Evolutionary conservation across 2,888 invertebrate genomes (phyloP).

Genomic region (Rhabditoides inermis): DNA sequence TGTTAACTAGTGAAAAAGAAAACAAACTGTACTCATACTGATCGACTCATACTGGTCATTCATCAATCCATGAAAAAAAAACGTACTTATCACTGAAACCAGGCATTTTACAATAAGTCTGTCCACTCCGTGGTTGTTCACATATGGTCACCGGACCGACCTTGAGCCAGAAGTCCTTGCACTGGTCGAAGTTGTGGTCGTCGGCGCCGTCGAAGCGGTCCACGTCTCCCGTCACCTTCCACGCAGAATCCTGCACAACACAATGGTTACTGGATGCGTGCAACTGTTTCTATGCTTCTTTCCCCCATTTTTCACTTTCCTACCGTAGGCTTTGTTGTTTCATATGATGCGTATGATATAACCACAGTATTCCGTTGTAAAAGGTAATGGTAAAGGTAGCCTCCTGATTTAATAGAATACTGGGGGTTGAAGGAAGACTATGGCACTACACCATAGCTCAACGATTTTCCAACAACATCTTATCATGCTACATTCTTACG

Average conservation of each 20-base stretch:
- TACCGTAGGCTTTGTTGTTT: background rate
- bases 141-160: constrained; percentile 56
- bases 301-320: background rate
- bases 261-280: too few relatives aligned
- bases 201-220: constrained; percentile 67
- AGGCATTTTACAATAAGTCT: background rate
- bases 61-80: background rate
- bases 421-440: too few relatives aligned
- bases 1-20: background rate
- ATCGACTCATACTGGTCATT: too few relatives aligned
- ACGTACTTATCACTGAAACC: background rate
- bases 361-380: too few relatives aligned
- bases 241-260: constrained; percentile 53
- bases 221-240: constrained; percentile 68
- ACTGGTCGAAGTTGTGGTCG: constrained; percentile 83
- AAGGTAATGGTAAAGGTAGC: too few relatives aligned
- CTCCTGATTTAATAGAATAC: too few relatives aligned
- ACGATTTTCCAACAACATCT: too few relatives aligned
- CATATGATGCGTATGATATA: too few relatives aligned
- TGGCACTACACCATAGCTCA: too few relatives aligned
- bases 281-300: background rate
- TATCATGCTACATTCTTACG: too few relatives aligned
- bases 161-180: constrained; percentile 69
- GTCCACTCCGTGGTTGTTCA: background rate
- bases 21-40: too few relatives aligned